Evolutionary conservation across 2,888 invertebrate genomes (phyloP).

Genomic region (Aphidius colemani): DNA sequence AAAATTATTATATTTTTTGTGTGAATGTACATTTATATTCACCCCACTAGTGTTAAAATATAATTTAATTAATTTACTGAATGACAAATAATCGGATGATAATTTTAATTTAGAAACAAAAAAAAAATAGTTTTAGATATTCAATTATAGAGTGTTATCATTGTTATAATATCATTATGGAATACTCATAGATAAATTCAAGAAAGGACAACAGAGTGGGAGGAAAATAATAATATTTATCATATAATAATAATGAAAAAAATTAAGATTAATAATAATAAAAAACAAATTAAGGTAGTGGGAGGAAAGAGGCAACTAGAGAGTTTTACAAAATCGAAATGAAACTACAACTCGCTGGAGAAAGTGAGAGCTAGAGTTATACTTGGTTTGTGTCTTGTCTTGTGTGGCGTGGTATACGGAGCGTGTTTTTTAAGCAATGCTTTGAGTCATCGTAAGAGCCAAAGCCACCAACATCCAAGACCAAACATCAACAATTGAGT

Average conservation of each 20-base stretch:
- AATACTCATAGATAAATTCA: neutral
- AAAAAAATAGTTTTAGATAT: neutral
- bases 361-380: slow-evolving; percentile 35
- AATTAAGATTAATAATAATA: neutral
- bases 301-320: slow-evolving; percentile 40
- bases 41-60: too few species aligned
- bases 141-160: too few species aligned
- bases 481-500: slow-evolving; percentile 28
- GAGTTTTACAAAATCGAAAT: slow-evolving; percentile 57
- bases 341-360: slow-evolving; percentile 54
- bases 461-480: slow-evolving; percentile 31
- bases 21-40: too few species aligned
- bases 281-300: slow-evolving; percentile 10
- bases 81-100: too few species aligned
- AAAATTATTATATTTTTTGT: neutral
- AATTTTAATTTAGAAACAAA: neutral
- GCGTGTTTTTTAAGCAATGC: slow-evolving; percentile 12
- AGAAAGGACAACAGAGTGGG: neutral
- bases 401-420: slow-evolving; percentile 26
- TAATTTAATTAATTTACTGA: too few species aligned
- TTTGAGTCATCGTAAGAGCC: slow-evolving; percentile 31
- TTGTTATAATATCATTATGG: neutral
- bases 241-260: neutral
- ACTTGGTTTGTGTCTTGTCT: slow-evolving; percentile 18
- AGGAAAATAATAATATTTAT: slow-evolving; percentile 3